Evolutionary conservation across 2,888 invertebrate species (phyloP).

Genomic region (Anticlea derivata): DNA sequence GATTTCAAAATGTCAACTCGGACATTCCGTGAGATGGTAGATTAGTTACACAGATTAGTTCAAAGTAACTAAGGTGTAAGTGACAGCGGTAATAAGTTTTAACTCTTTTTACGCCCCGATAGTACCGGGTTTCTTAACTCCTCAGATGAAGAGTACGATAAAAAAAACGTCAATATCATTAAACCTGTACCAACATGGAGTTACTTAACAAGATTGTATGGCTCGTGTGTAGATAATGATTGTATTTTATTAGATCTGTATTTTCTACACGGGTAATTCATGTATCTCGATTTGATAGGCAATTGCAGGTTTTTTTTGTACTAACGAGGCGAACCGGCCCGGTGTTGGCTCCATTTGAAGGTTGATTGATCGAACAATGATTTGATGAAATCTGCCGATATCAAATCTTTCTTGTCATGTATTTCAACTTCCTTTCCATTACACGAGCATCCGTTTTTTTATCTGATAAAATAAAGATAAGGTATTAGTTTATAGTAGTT

Average conservation of each 20-base stretch:
- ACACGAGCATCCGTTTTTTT: background rate
- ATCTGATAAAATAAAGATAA: no score
- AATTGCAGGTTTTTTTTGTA: constrained; percentile 31
- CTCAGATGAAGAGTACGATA: constrained; percentile 64
- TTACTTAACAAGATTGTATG: constrained; percentile 74
- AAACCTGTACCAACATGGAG: constrained; percentile 60
- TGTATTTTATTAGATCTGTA: constrained; percentile 63
- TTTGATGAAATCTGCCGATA: constrained; percentile 14
- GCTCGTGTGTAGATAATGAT: constrained; percentile 65
- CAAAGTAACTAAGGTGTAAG: constrained; percentile 30
- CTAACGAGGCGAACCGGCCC: constrained; percentile 27
- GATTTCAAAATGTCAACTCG: constrained; percentile 69
- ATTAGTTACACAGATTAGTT: constrained; percentile 50
- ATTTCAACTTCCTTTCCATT: background rate
- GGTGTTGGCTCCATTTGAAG: constrained; percentile 13
- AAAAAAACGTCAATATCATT: constrained; percentile 73
- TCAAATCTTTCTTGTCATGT: background rate
- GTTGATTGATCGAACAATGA: constrained; percentile 26
- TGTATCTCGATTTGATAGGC: constrained; percentile 52
- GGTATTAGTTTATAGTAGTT: no score
- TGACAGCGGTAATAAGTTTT: constrained; percentile 68
- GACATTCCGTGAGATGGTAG: constrained; percentile 68
- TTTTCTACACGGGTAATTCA: constrained; percentile 54
- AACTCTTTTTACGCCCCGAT: constrained; percentile 57
- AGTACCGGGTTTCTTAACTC: constrained; percentile 50